Evolutionary conservation across 2,888 invertebrate species (phyloP), one percentile per base, ranked within the genome.

Genomic region (Cerastis leucographa): DNA sequence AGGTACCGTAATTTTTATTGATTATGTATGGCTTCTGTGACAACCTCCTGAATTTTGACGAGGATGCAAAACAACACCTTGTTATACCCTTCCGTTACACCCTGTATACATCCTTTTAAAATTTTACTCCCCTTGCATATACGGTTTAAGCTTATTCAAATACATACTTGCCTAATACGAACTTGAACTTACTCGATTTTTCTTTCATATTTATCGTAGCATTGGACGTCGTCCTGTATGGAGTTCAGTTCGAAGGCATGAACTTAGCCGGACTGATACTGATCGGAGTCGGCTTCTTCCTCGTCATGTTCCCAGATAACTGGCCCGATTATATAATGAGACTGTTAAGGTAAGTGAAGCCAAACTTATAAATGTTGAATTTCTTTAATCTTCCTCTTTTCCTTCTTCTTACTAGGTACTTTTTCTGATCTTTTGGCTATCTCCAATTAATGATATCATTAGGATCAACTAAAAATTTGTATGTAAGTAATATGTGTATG

Each of bases 321-420:
- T 99, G 99, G 99, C 99, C 99, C 0, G 98, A 99, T 93, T 99
- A 99, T 94, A 98, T 99, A 94, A 99, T 99, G 91, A 97, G 98
- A 88, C 97, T 99, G 81, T 97, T 99, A 89, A 98, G 99, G 99
- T 99, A 97, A 85, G 89, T 74, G 54, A 35, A 22, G 0, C 25
- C 62, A n/a, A 42, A 64, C 42, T 64, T 40, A 42, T 25, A 19
- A 62, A 78, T 35, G 19, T 11, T 22, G 14, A 46, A n/a, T 61
- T 42, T 42, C 64, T 64, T 62, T 35, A 9, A 64, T 42, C 64
- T 64, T 64, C 42, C 8, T 42, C 64, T 64, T 42, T 64, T 42
- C n/a, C 42, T 64, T 64, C 64, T 64, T 64, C 64, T n/a, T 64
- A 64, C 42, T 64, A 64, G 64, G 64, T 64, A 54, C n/a, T 54